Conservation (phyloP, 1,140 invertebrate species). For the Pogonomyrmex barbatus region DNA sequence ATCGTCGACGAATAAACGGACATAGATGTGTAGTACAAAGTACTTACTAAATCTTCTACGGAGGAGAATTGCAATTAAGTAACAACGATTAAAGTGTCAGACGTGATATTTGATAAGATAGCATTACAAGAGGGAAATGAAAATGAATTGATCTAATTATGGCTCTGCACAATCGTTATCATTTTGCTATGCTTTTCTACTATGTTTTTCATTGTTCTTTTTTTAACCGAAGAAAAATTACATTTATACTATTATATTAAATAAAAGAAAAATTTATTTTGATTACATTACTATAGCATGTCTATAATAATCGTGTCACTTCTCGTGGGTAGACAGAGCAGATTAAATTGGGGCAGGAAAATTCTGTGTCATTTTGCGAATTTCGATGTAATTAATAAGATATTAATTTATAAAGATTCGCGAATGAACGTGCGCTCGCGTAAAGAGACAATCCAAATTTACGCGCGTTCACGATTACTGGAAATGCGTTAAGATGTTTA, state of each 20-base stretch:
- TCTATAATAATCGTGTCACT: no score
- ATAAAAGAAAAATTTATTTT: neutral
- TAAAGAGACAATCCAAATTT: no score
- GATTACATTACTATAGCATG: neutral
- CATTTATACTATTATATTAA: neutral
- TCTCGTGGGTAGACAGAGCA: no score
- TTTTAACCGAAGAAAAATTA: neutral
- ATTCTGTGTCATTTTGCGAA: no score
- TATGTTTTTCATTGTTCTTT: neutral
- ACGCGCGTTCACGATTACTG: no score
- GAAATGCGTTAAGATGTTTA: no score
- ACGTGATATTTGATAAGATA: conserved; percentile 31
- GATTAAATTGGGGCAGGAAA: no score
- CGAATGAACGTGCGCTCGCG: no score
- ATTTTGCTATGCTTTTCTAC: neutral
- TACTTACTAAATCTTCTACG: conserved; percentile 5
- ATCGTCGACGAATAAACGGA: conserved; percentile 3
- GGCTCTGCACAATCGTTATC: neutral
- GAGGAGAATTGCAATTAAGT: conserved; percentile 27
- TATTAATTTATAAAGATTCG: no score
- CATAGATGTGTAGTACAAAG: conserved; percentile 2
- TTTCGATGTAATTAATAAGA: no score
- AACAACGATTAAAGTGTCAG: neutral
- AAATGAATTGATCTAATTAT: conserved; percentile 11
- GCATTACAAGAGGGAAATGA: neutral